Percentiles rank a stretch among this genome's conserved stretches.
These are phyloP conservation scores for Lagodon rhomboides DNA, from an alignment of 2,797 vertebrate genomes.

Conservation along the genomic window DNA sequence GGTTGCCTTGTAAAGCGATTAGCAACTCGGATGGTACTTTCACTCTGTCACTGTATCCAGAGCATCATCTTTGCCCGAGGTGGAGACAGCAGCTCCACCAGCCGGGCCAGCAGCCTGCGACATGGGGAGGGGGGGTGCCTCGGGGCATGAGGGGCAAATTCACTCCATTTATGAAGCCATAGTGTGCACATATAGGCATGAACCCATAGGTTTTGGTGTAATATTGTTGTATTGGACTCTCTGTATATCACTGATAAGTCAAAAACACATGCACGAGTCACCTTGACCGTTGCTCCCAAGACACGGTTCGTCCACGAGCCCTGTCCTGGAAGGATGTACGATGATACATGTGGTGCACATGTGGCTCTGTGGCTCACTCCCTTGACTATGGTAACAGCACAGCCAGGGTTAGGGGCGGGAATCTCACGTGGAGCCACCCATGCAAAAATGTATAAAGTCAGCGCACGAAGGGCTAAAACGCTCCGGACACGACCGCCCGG, in stretches of 20 bases:
- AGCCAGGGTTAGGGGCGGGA: background rate
- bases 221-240: background rate
- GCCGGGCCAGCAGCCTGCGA: constrained; percentile 54
- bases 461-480: background rate
- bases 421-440: constrained; percentile 5
- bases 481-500: constrained; percentile 23
- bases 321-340: background rate
- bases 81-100: constrained; percentile 68
- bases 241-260: background rate
- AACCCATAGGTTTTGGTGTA: background rate
- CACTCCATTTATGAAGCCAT: constrained; percentile 21
- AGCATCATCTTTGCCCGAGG: constrained; percentile 71
- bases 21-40: constrained; percentile 78
- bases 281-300: constrained; percentile 45
- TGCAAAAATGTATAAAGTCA: constrained; percentile 27
- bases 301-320: constrained; percentile 18
- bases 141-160: constrained; percentile 43
- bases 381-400: background rate
- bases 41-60: constrained; percentile 73
- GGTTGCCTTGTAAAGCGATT: constrained; percentile 79
- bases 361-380: constrained; percentile 6
- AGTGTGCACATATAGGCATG: background rate
- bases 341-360: constrained; percentile 8
- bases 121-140: constrained; percentile 41
- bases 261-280: constrained; percentile 11